Percentiles rank a stretch among this genome's conserved stretches.
These are phyloP conservation scores for Andrena cerasifolii DNA, from an alignment of 1,140 invertebrate species.

Conservation along the genomic window DNA sequence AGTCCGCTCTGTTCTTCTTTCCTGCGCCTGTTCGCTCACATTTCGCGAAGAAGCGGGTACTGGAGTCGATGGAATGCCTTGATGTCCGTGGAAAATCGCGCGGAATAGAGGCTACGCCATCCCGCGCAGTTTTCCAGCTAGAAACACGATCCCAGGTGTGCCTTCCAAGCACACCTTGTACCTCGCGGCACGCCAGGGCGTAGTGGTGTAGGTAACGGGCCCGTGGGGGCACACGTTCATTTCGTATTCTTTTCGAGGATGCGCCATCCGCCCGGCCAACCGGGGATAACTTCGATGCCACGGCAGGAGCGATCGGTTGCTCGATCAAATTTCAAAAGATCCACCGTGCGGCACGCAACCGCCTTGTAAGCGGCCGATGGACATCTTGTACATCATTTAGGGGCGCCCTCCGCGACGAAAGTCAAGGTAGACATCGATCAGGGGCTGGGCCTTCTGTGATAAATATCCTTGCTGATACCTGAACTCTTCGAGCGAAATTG, in stretches of 20 bases:
- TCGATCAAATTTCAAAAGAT: slow-evolving; percentile 63
- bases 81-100: no score
- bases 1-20: no score
- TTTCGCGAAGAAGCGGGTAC: no score
- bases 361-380: slow-evolving; percentile 38
- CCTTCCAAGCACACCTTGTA: slow-evolving; percentile 39
- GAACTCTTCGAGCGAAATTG: no score
- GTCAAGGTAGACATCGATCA: slow-evolving; percentile 21
- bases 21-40: no score
- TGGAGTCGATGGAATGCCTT: no score
- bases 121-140: neutral
- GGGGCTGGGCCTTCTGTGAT: slow-evolving; percentile 18
- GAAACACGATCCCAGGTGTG: slow-evolving; percentile 8
- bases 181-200: slow-evolving; percentile 4
- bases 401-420: slow-evolving; percentile 35
- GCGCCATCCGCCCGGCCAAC: slow-evolving; percentile 67
- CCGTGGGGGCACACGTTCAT: slow-evolving; percentile 62
- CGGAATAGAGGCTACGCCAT: no score
- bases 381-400: slow-evolving; percentile 44
- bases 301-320: slow-evolving; percentile 37
- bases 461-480: no score
- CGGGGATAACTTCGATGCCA: slow-evolving; percentile 43
- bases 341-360: slow-evolving; percentile 23
- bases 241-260: slow-evolving; percentile 72
- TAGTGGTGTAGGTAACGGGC: slow-evolving; percentile 64